phyloP scores from a whole-genome alignment of 2,113 vertebrate species.

The Neolamprologus ventralis region DNA sequence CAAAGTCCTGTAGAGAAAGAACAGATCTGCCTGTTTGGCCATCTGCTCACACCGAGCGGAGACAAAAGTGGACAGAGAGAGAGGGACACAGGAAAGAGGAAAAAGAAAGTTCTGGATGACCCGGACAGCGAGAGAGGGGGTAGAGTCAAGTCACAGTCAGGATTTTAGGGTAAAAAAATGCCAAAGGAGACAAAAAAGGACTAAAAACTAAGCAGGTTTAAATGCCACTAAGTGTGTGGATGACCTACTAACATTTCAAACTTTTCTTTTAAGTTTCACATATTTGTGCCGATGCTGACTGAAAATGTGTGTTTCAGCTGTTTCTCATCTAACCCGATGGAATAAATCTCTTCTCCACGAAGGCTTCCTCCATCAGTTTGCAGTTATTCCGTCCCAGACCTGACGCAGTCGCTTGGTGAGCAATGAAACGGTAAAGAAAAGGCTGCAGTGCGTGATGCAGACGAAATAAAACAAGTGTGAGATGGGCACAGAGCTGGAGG shows the following conservation, averaged over 20 bases:
- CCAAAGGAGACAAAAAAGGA: neutral
- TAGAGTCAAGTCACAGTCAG: neutral
- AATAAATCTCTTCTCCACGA: neutral
- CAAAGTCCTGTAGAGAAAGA: conserved; percentile 45
- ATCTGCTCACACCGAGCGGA: conserved; percentile 44
- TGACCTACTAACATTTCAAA: neutral
- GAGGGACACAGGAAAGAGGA: neutral
- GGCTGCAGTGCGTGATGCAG: neutral
- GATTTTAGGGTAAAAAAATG: neutral
- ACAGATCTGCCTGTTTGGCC: conserved; percentile 42
- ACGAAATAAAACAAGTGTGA: neutral
- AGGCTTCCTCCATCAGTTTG: neutral
- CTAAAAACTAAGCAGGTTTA: neutral
- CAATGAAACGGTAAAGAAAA: neutral
- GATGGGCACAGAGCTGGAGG: neutral
- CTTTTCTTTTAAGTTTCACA: neutral
- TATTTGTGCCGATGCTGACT: neutral
- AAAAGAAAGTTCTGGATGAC: conserved; percentile 4
- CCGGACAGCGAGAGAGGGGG: neutral
- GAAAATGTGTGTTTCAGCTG: neutral
- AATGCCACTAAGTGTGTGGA: neutral
- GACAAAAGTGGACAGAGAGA: neutral
- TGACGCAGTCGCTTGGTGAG: neutral
- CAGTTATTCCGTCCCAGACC: neutral
- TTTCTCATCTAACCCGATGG: neutral